phyloP scores from a whole-genome alignment of 2,888 invertebrate species.

The Caenorhabditis sulstoni region DNA sequence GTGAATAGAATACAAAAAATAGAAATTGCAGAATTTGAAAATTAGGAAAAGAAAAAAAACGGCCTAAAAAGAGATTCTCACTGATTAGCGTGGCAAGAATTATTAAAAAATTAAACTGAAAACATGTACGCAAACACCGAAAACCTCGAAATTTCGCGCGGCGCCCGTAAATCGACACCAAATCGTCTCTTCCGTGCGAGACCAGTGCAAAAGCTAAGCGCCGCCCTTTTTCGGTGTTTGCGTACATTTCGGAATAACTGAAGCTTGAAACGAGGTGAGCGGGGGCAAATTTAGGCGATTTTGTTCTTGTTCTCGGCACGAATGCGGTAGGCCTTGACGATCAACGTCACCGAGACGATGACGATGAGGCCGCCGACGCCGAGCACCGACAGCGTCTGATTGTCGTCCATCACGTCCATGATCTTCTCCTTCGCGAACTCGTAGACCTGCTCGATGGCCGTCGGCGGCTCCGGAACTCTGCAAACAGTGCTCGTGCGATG shows the following conservation, averaged over 20 bases:
- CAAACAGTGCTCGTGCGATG: no score
- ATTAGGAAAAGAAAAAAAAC: not conserved
- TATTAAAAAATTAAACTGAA: no score
- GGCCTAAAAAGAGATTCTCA: constrained; percentile 32
- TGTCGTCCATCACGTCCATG: constrained; percentile 78
- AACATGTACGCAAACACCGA: no score
- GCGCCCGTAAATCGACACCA: no score
- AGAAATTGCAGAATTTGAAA: constrained; percentile 45
- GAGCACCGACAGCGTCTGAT: constrained; percentile 76
- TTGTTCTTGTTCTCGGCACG: constrained; percentile 62
- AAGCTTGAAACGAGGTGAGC: no score
- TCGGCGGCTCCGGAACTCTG: constrained; percentile 80
- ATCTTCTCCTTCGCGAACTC: constrained; percentile 79
- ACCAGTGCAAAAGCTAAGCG: no score
- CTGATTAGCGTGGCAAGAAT: constrained; percentile 2
- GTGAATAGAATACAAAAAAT: constrained; percentile 11
- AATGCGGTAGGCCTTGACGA: constrained; percentile 78
- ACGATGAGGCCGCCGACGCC: constrained; percentile 78
- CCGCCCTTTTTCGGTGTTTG: no score
- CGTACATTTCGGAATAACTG: constrained; percentile 7
- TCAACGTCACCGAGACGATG: constrained; percentile 76
- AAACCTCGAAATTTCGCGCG: no score
- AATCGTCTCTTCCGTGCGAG: no score
- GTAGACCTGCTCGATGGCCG: constrained; percentile 79
- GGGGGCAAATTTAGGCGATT: constrained; percentile 45